phyloP scores from a whole-genome alignment of 2,797 vertebrate species.

The Coregonus suidteri region DNA sequence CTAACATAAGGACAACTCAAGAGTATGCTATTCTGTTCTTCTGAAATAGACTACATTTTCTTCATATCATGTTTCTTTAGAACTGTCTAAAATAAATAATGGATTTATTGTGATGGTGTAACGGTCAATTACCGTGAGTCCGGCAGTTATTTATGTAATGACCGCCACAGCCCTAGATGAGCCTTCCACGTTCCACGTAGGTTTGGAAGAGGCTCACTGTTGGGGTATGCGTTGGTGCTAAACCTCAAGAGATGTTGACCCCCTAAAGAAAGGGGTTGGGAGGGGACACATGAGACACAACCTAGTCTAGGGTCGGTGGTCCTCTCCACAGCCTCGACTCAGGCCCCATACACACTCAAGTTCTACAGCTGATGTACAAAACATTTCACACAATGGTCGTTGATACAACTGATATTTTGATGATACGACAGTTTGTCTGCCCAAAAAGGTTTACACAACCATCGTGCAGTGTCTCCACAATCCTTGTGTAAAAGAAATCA shows the following conservation, averaged over 20 bases:
- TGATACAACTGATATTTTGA: neutral
- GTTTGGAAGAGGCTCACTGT: conserved; percentile 6
- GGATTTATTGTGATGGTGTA: too few species aligned
- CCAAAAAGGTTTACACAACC: neutral
- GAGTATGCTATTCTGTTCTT: too few species aligned
- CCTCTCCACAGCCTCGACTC: neutral
- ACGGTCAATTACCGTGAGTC: too few species aligned
- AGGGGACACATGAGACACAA: neutral
- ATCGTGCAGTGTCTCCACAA: neutral
- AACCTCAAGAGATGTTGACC: neutral
- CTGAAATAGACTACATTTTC: too few species aligned
- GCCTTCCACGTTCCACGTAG: neutral
- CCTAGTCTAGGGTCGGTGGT: neutral
- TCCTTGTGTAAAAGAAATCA: neutral
- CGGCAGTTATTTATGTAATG: too few species aligned
- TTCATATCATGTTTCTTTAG: too few species aligned
- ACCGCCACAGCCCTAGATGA: too few species aligned
- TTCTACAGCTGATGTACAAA: too few species aligned
- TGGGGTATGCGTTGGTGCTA: neutral
- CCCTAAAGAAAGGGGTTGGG: neutral
- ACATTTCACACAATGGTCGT: neutral
- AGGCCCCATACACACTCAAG: neutral
- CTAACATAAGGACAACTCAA: too few species aligned
- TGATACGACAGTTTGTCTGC: neutral
- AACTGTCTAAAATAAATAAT: too few species aligned